Percentiles rank a stretch among this genome's conserved stretches.
Conservation (phyloP, 2,797 vertebrate species). For the Antennarius maculatus region DNA sequence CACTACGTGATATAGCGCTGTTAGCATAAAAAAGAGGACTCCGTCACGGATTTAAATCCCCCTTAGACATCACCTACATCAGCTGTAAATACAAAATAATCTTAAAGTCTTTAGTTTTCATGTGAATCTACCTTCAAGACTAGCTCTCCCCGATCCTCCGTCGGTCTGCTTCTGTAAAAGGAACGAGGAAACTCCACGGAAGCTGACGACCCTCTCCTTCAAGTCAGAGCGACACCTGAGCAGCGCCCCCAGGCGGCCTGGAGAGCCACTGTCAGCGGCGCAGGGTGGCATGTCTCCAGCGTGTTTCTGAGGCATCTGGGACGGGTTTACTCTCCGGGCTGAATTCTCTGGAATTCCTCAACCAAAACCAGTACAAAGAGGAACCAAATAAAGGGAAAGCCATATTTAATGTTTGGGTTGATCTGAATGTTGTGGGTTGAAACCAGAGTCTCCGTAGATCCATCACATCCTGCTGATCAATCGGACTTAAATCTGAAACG, state of each 20-base stretch:
- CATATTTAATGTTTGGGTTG: too few relatives aligned
- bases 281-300: too few relatives aligned
- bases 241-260: slow-evolving; percentile 33
- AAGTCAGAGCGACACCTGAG: rapidly evolving
- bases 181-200: slow-evolving; percentile 15
- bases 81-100: rapidly evolving
- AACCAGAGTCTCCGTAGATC: too few relatives aligned
- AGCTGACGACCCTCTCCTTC: neutral
- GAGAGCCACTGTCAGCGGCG: neutral
- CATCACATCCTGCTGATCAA: too few relatives aligned
- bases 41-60: rapidly evolving
- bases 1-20: rapidly evolving
- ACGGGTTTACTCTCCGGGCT: too few relatives aligned
- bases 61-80: rapidly evolving
- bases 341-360: too few relatives aligned
- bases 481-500: too few relatives aligned
- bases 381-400: too few relatives aligned
- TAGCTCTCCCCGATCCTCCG: slow-evolving; percentile 33
- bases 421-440: too few relatives aligned
- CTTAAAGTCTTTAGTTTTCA: rapidly evolving
- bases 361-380: too few relatives aligned
- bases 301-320: neutral
- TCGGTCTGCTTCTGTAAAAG: slow-evolving; percentile 32
- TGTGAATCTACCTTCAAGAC: slow-evolving; percentile 56
- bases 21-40: rapidly evolving